Base-by-base conservation (phyloP, 2,797 vertebrate genomes). In the Coccyzus lansbergi region DNA sequence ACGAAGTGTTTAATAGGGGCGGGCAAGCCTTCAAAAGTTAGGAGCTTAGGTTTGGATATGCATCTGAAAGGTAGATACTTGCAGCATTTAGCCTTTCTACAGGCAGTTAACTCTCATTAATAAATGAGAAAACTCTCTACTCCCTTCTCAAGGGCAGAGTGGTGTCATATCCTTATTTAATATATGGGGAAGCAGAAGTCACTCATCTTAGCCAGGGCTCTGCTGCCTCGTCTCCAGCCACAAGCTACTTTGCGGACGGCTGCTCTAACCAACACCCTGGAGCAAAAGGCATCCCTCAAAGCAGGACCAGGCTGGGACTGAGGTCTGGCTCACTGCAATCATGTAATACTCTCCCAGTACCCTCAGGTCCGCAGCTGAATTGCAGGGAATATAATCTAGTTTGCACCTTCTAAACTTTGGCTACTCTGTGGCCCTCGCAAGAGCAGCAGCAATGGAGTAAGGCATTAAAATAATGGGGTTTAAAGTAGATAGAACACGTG, bases 371-470 rank as follows among this genome's bases (percentile, higher is more conserved):
- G 4, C 5, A 3, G 31, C n/a, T n/a, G 38, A 88, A 48, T 33
- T 62, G 69, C 55, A 58, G 55, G 34, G 34, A 75, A 62, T 12
- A 69, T 7, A 81, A 83, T 31, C 29, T 46, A 29, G n/a, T 53
- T 69, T 2, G 0, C 7, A 62, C 24, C 25, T 82, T 15, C 22
- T 53, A 34, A 72, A 67, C 38, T 92, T 88, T 0, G 1, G 26
- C 36, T 38, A 56, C 53, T 51, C 33, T 5, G 0, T 0, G 34
- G 31, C n/a, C n/a, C n/a, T 51, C 0, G 0, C 12, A 55, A 52
- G 40, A 83, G 12, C 1, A 8, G 46, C 69, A 68, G 44, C 46
- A 53, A 60, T 4, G 33, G 22, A 76, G 15, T 4, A 53, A 83
- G 42, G 38, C 34, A 62, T 16, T 78, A 75, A 83, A 85, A 92